Base-by-base conservation (phyloP, 2,888 invertebrate species). In the Periphyllus acericola region DNA sequence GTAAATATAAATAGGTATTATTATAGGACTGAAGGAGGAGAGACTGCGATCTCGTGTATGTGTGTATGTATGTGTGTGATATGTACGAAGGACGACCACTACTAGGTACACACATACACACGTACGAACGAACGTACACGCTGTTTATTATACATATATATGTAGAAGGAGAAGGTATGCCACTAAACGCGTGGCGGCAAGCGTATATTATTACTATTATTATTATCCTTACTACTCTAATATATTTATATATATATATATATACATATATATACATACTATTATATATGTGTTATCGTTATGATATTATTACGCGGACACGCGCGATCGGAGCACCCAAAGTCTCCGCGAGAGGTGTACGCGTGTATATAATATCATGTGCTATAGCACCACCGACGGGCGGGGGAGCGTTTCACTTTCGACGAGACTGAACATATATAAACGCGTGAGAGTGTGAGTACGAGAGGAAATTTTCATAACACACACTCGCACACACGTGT, bases 401-500 rank as follows among this genome's bases (percentile, higher is more conserved):
- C 71, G 76, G 46, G 29, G 68, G 68, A n/a, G 66, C 68, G 29
- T 84, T 84, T 84, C 84, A 84, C 84, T 84, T 84, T 84, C 84
- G 84, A 78, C 76, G 66, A 46, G 83, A 19, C 34, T 14, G n/a
- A 2, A 11, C 68, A 3, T 36, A n/a, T 52, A 52, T 55, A 21
- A 19, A 11, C 55, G 21, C 55, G 32, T 36, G 21, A 8, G 32
- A 8, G 32, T 66, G 36, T 36, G 34, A 25, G 60, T 46, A 75
- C 52, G 32, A 46, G 75, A 75, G 83, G 75, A 40, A 83, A 75
- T 83, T 75, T 81, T 74, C 52, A 66, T 80, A 40, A 80, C 25
- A 40, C 17, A 29, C n/a, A 32, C 52, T 6, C 25, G 21, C 25
- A 34, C 40, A 52, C 75, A 19, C 21, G 5, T 46, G 46, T 36